These are phyloP conservation scores for Caenorhabditis sulstoni DNA, from an alignment of 2,888 invertebrate genomes.

Conservation along the genomic window DNA sequence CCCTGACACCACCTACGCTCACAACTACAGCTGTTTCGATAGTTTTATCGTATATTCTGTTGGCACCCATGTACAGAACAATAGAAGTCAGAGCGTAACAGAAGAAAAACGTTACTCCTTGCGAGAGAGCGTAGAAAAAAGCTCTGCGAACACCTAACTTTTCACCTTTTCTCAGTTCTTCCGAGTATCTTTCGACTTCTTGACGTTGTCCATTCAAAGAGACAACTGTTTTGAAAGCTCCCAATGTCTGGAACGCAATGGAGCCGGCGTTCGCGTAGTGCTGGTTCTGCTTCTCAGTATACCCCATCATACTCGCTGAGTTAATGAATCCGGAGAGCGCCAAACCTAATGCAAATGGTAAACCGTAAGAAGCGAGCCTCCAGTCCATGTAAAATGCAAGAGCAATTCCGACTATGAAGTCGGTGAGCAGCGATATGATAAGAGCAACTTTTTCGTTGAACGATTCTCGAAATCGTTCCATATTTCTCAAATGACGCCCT, in stretches of 20 bases:
- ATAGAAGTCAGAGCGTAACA: slow-evolving; percentile 78
- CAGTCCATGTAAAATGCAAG: slow-evolving; percentile 74
- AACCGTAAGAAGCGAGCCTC: slow-evolving; percentile 76
- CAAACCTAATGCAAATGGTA: slow-evolving; percentile 77
- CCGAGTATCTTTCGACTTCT: slow-evolving; percentile 67
- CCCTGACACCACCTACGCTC: slow-evolving; percentile 29
- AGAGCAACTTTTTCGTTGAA: slow-evolving; percentile 76
- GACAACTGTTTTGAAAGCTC: slow-evolving; percentile 43
- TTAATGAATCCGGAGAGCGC: slow-evolving; percentile 72
- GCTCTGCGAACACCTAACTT: slow-evolving; percentile 70
- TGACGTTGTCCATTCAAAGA: slow-evolving; percentile 50
- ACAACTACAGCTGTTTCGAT: slow-evolving; percentile 27
- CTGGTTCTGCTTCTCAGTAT: slow-evolving; percentile 34
- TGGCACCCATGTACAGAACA: slow-evolving; percentile 71
- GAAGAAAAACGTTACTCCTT: slow-evolving; percentile 78
- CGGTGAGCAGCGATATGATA: slow-evolving; percentile 66
- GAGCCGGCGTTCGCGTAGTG: slow-evolving; percentile 52
- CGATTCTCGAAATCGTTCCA: slow-evolving; percentile 76
- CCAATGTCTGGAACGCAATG: slow-evolving; percentile 47
- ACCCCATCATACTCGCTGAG: slow-evolving; percentile 56
- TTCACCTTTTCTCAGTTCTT: slow-evolving; percentile 65
- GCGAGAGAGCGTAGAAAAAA: slow-evolving; percentile 77
- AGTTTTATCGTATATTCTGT: slow-evolving; percentile 59
- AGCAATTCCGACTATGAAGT: slow-evolving; percentile 44
- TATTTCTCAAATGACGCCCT: slow-evolving; percentile 72